Evolutionary conservation across 2,888 invertebrate species (phyloP).

Genomic region (Osmoderma eremita): DNA sequence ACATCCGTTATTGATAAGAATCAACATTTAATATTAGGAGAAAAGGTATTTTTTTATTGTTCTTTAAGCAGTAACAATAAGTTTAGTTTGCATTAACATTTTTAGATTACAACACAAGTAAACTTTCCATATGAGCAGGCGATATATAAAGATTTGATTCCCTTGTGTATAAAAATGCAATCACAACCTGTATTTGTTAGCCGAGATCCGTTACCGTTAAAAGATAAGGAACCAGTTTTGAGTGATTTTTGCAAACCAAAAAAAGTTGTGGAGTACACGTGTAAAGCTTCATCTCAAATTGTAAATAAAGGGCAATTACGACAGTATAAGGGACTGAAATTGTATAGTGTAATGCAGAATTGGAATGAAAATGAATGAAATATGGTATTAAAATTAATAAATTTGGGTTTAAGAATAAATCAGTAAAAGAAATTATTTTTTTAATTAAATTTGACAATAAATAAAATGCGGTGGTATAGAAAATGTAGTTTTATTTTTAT

Average conservation of each 20-base stretch:
- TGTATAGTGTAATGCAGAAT: conserved; percentile 44
- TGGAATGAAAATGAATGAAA: conserved; percentile 31
- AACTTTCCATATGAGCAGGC: conserved; percentile 52
- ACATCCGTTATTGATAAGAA: conserved; percentile 40
- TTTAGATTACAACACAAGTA: conserved; percentile 51
- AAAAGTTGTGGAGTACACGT: conserved; percentile 50
- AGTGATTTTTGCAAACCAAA: conserved; percentile 48
- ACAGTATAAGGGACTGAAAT: conserved; percentile 45
- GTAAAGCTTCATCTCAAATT: conserved; percentile 38
- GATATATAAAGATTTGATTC: conserved; percentile 53
- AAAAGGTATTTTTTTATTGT: conserved; percentile 32
- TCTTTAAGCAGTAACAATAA: neutral
- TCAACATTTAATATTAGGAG: conserved; percentile 41
- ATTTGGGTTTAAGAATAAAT: too few relatives aligned
- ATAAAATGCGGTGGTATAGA: too few relatives aligned
- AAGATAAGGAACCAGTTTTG: conserved; percentile 51
- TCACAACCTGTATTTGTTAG: conserved; percentile 40
- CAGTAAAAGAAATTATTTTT: too few relatives aligned
- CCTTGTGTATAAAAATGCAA: conserved; percentile 47
- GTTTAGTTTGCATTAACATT: conserved; percentile 3
- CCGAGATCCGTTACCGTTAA: conserved; percentile 48
- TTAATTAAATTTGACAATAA: too few relatives aligned
- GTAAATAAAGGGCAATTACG: conserved; percentile 27
- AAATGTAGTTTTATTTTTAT: too few relatives aligned
- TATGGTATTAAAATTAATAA: neutral